Evolutionary conservation across 2,113 vertebrate species (phyloP), one percentile per base, ranked within the genome.

Genomic region (Nerophis lumbriciformis): DNA sequence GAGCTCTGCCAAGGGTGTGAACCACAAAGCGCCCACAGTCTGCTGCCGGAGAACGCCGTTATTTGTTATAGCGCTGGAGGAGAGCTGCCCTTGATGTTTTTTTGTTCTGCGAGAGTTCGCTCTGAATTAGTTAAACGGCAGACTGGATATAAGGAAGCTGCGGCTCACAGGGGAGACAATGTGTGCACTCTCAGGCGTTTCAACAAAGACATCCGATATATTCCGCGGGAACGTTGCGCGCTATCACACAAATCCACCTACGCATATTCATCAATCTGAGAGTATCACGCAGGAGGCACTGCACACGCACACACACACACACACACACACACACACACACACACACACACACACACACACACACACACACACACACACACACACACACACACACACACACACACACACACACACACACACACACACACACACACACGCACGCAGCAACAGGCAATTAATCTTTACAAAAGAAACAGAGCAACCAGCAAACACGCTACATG

Each of bases 61-160:
- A 74, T 83, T 85, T 81, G 83, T 68, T 76, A 76, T 74, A 75
- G 81, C 70, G 80, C 82, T 84, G 75, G 74, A 85, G 74, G 83
- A 84, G 80, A 72, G 77, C 69, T 77, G 80, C 79, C 86, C 82
- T 88, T 85, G 83, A 88, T 88, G 86, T 86, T 72, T 70, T 86
- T 86, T 88, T 85, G 86, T 85, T 88, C 80, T 77, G 78, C 54
- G 65, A 81, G 80, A 79, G 78, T 86, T 88, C 80, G 79, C 81
- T 75, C 80, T 86, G 84, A 85, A 88, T 88, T 87, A 84, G 83
- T 85, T 88, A 85, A 88, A 87, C 67, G 77, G 75, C 71, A 80
- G 78, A 84, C 81, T 85, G 82, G 75, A 82, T 84, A 83, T 75
- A 74, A 80, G 81, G 73, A 86, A 84, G 76, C 85, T 75, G 61